Evolutionary conservation across 2,888 invertebrate genomes (phyloP).

Genomic region (Acheta domesticus): DNA sequence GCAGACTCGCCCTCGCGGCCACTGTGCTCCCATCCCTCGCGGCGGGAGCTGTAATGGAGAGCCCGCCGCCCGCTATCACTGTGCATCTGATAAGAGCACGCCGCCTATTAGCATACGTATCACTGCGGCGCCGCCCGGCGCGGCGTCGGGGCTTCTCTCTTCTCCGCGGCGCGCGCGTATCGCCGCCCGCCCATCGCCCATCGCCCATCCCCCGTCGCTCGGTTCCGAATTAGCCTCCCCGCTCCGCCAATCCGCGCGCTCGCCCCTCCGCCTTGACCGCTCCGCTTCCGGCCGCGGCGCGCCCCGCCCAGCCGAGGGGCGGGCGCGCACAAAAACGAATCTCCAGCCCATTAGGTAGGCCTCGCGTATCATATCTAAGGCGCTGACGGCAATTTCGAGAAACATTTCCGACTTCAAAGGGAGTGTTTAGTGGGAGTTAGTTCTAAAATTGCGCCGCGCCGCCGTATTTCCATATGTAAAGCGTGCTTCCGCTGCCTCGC

Average conservation of each 20-base stretch:
- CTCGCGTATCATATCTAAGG: neutral
- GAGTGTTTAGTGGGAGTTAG: neutral
- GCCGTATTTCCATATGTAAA: conserved; percentile 18
- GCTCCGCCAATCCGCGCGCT: no score
- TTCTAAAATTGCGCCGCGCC: neutral
- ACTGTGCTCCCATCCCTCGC: no score
- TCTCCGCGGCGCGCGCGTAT: neutral
- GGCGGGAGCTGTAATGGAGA: neutral
- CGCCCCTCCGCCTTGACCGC: neutral
- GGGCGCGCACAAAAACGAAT: neutral
- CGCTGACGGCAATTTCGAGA: neutral
- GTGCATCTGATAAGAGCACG: neutral
- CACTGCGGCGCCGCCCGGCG: neutral
- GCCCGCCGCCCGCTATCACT: neutral
- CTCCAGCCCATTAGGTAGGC: neutral
- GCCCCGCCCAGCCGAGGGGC: neutral
- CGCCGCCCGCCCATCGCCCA: neutral
- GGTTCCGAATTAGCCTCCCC: neutral
- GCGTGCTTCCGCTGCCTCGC: neutral
- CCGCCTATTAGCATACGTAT: neutral
- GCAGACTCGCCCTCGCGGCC: no score
- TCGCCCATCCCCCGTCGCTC: neutral
- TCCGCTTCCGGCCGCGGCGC: neutral
- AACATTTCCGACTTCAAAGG: conserved; percentile 7
- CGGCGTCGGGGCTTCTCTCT: no score